phyloP scores from a whole-genome alignment of 2,797 vertebrate genomes.

The Alexandromys oeconomus region DNA sequence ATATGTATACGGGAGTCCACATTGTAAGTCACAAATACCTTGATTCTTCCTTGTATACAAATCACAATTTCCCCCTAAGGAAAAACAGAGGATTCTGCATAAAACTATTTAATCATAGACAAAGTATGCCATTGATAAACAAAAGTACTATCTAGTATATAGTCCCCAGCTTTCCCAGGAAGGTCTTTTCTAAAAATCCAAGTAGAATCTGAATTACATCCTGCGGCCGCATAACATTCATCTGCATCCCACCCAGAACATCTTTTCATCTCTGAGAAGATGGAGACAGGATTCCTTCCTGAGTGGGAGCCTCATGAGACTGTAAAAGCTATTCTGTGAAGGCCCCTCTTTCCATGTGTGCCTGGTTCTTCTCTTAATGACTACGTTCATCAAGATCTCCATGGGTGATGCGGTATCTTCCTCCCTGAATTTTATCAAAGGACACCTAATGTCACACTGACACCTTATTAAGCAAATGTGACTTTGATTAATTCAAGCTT shows the following conservation, averaged over 20 bases:
- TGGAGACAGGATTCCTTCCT: not conserved
- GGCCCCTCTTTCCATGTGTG: not conserved
- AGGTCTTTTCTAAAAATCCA: not conserved
- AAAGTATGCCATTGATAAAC: not conserved
- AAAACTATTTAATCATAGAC: not conserved
- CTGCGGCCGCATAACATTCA: not conserved
- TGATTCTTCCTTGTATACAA: not conserved
- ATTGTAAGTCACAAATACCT: not conserved
- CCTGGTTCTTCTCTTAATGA: not conserved
- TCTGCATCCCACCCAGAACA: not conserved
- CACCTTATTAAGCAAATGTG: not conserved
- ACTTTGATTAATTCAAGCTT: not conserved
- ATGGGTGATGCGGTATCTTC: not conserved
- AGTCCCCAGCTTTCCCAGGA: not conserved
- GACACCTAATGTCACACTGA: not conserved
- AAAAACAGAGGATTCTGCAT: not conserved
- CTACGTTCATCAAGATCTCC: not conserved
- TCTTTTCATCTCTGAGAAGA: not conserved
- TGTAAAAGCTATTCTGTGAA: constrained; percentile 20
- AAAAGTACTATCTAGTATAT: not conserved
- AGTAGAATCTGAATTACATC: not conserved
- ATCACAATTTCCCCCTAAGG: not conserved
- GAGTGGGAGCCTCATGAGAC: not conserved
- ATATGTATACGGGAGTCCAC: not conserved
- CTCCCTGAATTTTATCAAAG: not conserved